Conservation (phyloP, 2,888 invertebrate genomes). For the Agrotis segetum region DNA sequence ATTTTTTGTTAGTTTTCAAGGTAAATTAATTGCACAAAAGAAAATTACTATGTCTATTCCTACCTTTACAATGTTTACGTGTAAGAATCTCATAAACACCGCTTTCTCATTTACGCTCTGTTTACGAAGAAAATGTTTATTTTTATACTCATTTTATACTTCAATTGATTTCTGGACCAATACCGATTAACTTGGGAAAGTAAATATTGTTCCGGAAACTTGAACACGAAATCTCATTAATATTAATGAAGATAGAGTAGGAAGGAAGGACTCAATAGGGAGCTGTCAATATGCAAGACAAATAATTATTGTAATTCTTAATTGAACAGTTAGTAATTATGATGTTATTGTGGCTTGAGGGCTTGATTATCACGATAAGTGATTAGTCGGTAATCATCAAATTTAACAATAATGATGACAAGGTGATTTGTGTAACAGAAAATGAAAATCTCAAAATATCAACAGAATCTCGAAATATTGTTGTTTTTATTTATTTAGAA, state of each 20-base stretch:
- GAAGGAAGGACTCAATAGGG: slow-evolving; percentile 46
- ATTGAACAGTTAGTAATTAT: slow-evolving; percentile 10
- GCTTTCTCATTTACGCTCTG: slow-evolving; percentile 62
- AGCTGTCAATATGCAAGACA: slow-evolving; percentile 25
- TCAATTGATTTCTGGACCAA: slow-evolving; percentile 58
- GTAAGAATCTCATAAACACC: slow-evolving; percentile 59
- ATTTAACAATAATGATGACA: neutral
- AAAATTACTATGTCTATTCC: slow-evolving; percentile 15
- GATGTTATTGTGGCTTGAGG: neutral
- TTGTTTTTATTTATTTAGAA: neutral
- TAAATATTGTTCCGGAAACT: slow-evolving; percentile 17
- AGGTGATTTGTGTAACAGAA: neutral
- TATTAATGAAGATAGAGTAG: slow-evolving; percentile 38
- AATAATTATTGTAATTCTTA: slow-evolving; percentile 36
- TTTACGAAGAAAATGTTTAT: slow-evolving; percentile 57
- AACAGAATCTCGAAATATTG: too few relatives aligned
- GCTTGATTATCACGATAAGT: slow-evolving; percentile 8
- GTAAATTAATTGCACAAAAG: neutral
- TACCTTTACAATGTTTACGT: slow-evolving; percentile 48
- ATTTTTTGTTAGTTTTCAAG: neutral
- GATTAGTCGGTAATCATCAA: neutral
- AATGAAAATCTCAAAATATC: neutral
- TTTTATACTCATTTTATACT: slow-evolving; percentile 57
- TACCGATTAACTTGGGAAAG: slow-evolving; percentile 42
- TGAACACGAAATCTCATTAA: slow-evolving; percentile 39